Base-by-base conservation (phyloP, 2,888 invertebrate genomes). In the Drosophila greeni region DNA sequence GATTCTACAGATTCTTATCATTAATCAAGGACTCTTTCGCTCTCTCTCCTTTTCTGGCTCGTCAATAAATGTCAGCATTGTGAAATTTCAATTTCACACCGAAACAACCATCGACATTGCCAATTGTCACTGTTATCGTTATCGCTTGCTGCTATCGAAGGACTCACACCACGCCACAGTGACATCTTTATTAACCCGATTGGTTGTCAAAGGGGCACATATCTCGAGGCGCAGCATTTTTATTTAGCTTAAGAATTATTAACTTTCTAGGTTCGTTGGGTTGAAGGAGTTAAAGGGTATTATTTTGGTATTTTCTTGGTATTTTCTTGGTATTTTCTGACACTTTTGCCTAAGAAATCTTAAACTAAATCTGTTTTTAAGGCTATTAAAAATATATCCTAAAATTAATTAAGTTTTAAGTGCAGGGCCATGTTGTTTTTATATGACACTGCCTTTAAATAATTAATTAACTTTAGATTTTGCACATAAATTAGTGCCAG, bases 41-140 rank as follows among this genome's bases (percentile, higher is more conserved):
- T 5, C 39, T 20, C 14, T 18, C 3, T 5, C 16, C n/a, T 29
- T 16, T 24, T n/a, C 14, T 14, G 14, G 42, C 80, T 84, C 81
- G 87, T 87, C 88, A 86, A 88, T 88, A 88, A 88, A 87, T 86
- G 88, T 88, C 88, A 85, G 71, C 66, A 67, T 76, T 82, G 85
- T 85, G 83, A 88, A 87, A 87, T 87, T 87, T 73, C 70, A 85
- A 84, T 88, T 87, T 86, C 82, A 78, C 85, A 87, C 87, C 70
- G 47, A 72, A 53, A 56, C 48, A 74, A 69, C 64, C 75, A 3
- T 54, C 72, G 59, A 72, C 73, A 60, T 60, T 59, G 45, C n/a
- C 74, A 85, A 76, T 84, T 83, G 78, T 55, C 68, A 42, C 16
- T 57, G 57, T 59, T 57, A 51, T 48, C 54, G 52, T 40, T 47